These are phyloP conservation scores for Onychomys arenicola DNA, from an alignment of 2,797 vertebrate species.

Conservation along the genomic window DNA sequence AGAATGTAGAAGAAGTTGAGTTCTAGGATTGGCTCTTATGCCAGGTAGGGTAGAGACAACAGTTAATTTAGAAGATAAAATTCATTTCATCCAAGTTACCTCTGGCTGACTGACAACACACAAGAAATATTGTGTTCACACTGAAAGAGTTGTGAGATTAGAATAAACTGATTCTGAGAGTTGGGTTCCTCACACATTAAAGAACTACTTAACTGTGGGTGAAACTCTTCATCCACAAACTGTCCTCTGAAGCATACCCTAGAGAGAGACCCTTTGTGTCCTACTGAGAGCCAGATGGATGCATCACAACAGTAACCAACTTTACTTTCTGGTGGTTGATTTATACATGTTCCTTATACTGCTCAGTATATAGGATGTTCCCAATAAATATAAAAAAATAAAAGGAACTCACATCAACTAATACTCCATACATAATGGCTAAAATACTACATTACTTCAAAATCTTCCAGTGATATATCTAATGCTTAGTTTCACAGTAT, in stretches of 20 bases:
- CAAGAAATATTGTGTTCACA: neutral
- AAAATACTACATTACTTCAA: neutral
- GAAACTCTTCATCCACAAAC: neutral
- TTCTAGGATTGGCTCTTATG: neutral
- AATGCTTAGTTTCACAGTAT: neutral
- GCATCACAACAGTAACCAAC: rapidly evolving
- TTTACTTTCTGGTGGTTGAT: neutral
- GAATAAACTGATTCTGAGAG: neutral
- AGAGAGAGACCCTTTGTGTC: no score
- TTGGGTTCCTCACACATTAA: neutral
- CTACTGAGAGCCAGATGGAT: neutral
- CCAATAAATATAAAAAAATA: neutral
- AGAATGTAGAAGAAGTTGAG: neutral
- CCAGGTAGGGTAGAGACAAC: rapidly evolving
- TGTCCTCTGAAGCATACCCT: neutral
- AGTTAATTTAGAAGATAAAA: neutral
- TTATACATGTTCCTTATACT: rapidly evolving
- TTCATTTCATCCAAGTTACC: neutral
- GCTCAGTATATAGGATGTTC: rapidly evolving
- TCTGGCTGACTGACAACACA: neutral
- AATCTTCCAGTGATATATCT: neutral
- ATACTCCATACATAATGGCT: neutral
- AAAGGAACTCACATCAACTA: neutral
- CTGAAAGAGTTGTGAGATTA: neutral
- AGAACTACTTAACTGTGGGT: neutral